phyloP scores from a whole-genome alignment of 2,888 invertebrate species.

The Drosophila diplacantha region DNA sequence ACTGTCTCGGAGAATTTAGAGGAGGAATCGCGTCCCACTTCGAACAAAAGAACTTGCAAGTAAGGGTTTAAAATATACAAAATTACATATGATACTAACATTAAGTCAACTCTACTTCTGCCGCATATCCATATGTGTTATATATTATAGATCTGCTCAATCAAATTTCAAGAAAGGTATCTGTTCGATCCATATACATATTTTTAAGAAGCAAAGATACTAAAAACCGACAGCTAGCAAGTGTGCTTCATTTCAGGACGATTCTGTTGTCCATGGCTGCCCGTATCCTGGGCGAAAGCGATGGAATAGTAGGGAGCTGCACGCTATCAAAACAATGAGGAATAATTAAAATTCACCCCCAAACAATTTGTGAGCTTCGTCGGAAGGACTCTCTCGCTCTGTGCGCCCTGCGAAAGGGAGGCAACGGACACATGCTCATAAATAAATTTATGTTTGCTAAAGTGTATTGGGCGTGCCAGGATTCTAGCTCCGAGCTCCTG shows the following conservation, averaged over 20 bases:
- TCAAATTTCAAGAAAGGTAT: neutral
- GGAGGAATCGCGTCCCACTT: neutral
- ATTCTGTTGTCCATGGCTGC: neutral
- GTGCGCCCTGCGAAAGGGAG: conserved; percentile 6
- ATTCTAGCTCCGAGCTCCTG: conserved; percentile 4
- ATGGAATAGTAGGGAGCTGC: conserved; percentile 29
- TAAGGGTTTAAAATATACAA: too few relatives aligned
- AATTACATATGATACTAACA: neutral
- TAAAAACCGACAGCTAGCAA: neutral
- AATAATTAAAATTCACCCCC: conserved; percentile 74
- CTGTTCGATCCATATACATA: neutral
- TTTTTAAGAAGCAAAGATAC: neutral
- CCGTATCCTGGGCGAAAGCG: too few relatives aligned
- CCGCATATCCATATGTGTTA: neutral
- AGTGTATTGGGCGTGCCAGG: conserved; percentile 53
- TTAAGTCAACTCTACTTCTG: neutral
- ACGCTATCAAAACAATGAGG: conserved; percentile 72
- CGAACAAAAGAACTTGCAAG: neutral
- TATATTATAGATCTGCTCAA: neutral
- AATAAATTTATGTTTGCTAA: conserved; percentile 67
- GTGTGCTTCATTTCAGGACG: neutral
- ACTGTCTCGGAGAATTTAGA: conserved; percentile 1
- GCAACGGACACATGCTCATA: conserved; percentile 62
- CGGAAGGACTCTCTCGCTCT: conserved; percentile 9
- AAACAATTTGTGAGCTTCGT: conserved; percentile 64